Evolutionary conservation across 2,113 vertebrate genomes (phyloP).

Genomic region (Daphoenositta chrysoptera): DNA sequence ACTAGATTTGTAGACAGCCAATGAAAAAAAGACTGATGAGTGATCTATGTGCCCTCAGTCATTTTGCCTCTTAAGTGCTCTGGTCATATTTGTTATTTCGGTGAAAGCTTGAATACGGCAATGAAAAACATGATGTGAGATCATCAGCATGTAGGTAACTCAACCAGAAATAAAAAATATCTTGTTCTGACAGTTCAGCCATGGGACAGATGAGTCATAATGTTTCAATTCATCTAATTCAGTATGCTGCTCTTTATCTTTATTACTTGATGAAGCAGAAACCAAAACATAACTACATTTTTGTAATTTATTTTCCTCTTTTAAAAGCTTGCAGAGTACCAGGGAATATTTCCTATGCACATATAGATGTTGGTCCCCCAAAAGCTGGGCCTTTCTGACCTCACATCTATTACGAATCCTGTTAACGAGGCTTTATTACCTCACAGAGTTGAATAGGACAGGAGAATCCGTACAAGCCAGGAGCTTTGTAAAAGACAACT

Average conservation of each 20-base stretch:
- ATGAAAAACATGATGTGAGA: not conserved
- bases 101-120: not conserved
- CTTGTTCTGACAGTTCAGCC: not conserved
- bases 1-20: not conserved
- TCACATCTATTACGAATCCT: not conserved
- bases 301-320: not conserved
- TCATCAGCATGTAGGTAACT: not conserved
- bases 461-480: not conserved
- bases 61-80: not conserved
- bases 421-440: not conserved
- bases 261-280: not conserved
- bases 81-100: not conserved
- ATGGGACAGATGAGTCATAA: not conserved
- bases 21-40: not conserved
- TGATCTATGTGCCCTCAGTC: not conserved
- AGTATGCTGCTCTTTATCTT: not conserved
- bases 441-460: not conserved
- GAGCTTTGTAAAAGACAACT: not conserved
- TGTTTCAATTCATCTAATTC: not conserved
- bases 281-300: not conserved
- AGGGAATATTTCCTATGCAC: not conserved
- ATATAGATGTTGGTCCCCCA: not conserved
- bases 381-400: not conserved
- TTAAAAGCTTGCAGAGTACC: not conserved
- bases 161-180: not conserved